Conservation (phyloP, 2,888 invertebrate species). For the Barypeithes pellucidus region DNA sequence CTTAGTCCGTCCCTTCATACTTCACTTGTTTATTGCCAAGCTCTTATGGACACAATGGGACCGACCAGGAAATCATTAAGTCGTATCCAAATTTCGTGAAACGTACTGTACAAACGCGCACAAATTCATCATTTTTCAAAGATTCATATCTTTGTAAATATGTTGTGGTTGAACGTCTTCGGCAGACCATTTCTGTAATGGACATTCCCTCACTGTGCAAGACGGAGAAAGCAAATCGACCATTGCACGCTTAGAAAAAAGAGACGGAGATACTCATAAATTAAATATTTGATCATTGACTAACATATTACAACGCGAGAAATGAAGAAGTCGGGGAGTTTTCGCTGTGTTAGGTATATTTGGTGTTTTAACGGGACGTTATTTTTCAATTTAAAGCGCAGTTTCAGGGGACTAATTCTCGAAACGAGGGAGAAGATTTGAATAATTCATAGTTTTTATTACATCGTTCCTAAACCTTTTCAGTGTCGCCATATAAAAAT, state of each 20-base stretch:
- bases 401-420: too few relatives aligned
- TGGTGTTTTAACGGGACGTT: not conserved
- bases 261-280: conserved; percentile 33
- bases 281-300: conserved; percentile 44
- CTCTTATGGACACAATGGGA: too few relatives aligned
- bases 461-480: too few relatives aligned
- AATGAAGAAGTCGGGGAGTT: conserved; percentile 34
- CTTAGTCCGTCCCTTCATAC: too few relatives aligned
- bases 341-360: not conserved
- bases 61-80: too few relatives aligned
- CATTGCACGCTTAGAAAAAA: not conserved
- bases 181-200: conserved; percentile 2
- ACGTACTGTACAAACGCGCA: too few relatives aligned
- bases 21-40: too few relatives aligned
- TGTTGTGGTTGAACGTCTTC: conserved; percentile 29
- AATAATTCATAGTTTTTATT: too few relatives aligned
- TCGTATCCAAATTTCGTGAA: too few relatives aligned
- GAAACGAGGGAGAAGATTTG: too few relatives aligned
- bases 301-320: conserved; percentile 31
- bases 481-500: too few relatives aligned
- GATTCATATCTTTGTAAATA: conserved; percentile 30
- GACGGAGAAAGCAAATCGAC: not conserved
- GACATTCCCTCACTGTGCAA: not conserved
- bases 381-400: not conserved
- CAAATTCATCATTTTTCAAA: conserved; percentile 34